Base-by-base conservation (phyloP, 2,888 invertebrate species). In the Megastigmus dorsalis region DNA sequence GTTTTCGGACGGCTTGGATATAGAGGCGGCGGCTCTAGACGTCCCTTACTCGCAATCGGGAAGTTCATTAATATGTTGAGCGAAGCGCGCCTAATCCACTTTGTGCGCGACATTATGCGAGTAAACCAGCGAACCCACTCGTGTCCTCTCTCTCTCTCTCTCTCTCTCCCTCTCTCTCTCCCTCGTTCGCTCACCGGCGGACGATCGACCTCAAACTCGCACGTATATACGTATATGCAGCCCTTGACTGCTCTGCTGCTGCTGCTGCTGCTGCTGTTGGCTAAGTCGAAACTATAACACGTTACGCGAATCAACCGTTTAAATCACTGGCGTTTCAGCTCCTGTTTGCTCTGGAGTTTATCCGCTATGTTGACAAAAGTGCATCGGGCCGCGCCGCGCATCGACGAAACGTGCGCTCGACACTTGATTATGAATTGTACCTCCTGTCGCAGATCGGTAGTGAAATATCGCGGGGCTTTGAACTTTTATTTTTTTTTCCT, bases 1-100 rank as follows among this genome's bases (percentile, higher is more conserved):
- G 59, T 55, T 36, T 60, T 38, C 38, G 36, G 33, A 55, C n/a
- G 28, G 33, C 36, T 7, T 45, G 28, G 26, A n/a, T 15, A 9
- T 13, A 5, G 9, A n/a, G n/a, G n/a, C n/a, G n/a, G n/a, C n/a
- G 33, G 20, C 30, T 43, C 30, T 43, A 45, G 67, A 23, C 43
- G 45, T 60, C 69, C 60, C 60, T 41, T 59, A 52, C 48, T 69
- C 43, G 62, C 62, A 67, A 59, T 67, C 65, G 66, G 66, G 59
- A 71, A 71, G 71, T 75, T 75, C 75, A 75, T 75, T 75, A 75
- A 75, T 71, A 75, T 75, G 65, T 59, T 75, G 71, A 66, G 71
- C 71, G 66, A 67, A 60, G 71, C 60, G 45, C 60, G 70, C 30
- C 33, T 75, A 71, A 75, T 75, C 75, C 60, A 75, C 71, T 75